phyloP scores from a whole-genome alignment of 2,113 vertebrate species.

The Capreolus pygargus region DNA sequence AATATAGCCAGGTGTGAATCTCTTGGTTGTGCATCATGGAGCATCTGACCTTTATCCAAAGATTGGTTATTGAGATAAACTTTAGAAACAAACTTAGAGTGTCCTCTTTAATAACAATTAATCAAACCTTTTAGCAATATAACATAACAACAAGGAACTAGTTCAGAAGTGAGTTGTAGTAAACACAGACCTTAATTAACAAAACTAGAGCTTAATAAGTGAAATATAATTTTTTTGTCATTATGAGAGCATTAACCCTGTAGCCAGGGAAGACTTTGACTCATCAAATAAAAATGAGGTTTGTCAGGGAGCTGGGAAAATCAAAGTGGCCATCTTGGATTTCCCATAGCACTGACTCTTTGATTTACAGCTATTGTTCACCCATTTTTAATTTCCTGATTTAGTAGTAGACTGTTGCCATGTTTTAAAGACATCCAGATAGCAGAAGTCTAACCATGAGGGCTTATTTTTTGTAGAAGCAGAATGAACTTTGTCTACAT shows the following conservation, averaged over 20 bases:
- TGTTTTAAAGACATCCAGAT: neutral
- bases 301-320: neutral
- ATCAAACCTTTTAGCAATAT: neutral
- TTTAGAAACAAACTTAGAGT: neutral
- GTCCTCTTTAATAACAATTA: neutral
- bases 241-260: neutral
- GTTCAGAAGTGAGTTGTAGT: neutral
- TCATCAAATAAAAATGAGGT: neutral
- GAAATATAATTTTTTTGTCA: neutral
- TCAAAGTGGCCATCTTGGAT: neutral
- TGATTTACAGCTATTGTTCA: neutral
- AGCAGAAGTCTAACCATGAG: neutral
- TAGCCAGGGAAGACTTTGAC: neutral
- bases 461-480: neutral
- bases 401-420: neutral
- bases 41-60: neutral
- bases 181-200: neutral
- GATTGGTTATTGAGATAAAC: neutral
- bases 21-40: neutral
- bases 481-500: neutral
- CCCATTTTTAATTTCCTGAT: neutral
- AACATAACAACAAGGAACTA: neutral
- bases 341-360: neutral
- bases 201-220: neutral
- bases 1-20: neutral